Evolutionary conservation across 92 coral and sea anemone genomes (phyloP).

Genomic region (Palythoa caribaeorum): DNA sequence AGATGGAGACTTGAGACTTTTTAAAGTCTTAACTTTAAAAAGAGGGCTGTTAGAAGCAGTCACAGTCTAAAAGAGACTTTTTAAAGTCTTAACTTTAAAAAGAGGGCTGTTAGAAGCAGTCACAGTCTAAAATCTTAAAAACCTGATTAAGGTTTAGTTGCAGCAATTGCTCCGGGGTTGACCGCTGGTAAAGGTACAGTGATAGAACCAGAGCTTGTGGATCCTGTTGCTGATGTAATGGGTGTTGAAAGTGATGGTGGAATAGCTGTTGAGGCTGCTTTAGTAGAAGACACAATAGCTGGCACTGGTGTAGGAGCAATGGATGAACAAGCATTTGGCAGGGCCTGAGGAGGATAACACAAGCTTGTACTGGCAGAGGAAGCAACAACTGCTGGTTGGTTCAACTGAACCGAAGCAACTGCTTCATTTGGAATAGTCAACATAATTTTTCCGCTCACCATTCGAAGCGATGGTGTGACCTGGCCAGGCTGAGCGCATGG

Average conservation of each 20-base stretch:
- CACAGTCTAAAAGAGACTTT: not conserved
- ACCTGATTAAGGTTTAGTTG: not conserved
- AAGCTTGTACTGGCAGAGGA: not conserved
- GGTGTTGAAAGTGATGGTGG: not conserved
- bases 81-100: no score
- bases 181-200: not conserved
- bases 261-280: not conserved
- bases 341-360: not conserved
- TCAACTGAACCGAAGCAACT: not conserved
- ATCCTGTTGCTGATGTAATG: not conserved
- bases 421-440: constrained; percentile 23
- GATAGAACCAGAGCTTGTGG: not conserved
- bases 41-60: no score
- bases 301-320: not conserved
- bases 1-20: no score
- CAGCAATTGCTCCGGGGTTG: not conserved
- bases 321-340: not conserved
- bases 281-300: no score
- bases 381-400: not conserved
- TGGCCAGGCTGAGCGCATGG: not conserved
- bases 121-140: not conserved
- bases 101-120: no score
- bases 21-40: no score
- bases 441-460: constrained; percentile 22
- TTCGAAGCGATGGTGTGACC: not conserved